Percentiles rank a stretch among this genome's conserved stretches.
These are phyloP conservation scores for Acanthornis magna DNA, from an alignment of 2,797 vertebrate genomes.

Conservation along the genomic window DNA sequence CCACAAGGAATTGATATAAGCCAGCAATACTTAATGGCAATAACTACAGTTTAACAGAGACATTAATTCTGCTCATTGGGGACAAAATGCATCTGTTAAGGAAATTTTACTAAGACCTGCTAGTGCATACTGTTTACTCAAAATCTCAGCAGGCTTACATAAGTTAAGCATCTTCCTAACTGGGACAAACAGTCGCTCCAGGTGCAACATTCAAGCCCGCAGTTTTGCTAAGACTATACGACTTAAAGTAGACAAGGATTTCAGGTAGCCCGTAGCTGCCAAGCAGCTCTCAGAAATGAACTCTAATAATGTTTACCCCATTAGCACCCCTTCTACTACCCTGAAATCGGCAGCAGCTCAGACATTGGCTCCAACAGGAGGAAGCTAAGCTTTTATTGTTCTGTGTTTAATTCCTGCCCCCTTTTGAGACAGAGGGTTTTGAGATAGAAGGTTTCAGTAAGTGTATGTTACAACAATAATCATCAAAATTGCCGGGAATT, in stretches of 20 bases:
- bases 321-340: not conserved
- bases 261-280: not conserved
- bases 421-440: not conserved
- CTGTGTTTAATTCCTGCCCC: not conserved
- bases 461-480: not conserved
- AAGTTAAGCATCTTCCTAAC: conserved; percentile 25
- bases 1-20: conserved; percentile 35
- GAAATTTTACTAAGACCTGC: conserved; percentile 26
- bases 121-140: conserved; percentile 14
- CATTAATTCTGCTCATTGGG: conserved; percentile 33
- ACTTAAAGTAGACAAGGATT: not conserved
- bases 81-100: conserved; percentile 35
- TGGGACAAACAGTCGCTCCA: conserved; percentile 25
- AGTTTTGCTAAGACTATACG: not conserved
- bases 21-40: conserved; percentile 3
- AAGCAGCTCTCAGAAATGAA: not conserved
- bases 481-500: not conserved
- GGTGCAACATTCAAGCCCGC: not conserved
- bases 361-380: not conserved
- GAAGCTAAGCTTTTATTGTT: not conserved
- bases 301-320: not conserved
- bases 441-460: not conserved
- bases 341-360: not conserved
- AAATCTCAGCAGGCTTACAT: not conserved
- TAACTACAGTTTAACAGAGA: conserved; percentile 36